Conservation (phyloP, 2,797 vertebrate genomes). For the Rachycentron canadum region DNA sequence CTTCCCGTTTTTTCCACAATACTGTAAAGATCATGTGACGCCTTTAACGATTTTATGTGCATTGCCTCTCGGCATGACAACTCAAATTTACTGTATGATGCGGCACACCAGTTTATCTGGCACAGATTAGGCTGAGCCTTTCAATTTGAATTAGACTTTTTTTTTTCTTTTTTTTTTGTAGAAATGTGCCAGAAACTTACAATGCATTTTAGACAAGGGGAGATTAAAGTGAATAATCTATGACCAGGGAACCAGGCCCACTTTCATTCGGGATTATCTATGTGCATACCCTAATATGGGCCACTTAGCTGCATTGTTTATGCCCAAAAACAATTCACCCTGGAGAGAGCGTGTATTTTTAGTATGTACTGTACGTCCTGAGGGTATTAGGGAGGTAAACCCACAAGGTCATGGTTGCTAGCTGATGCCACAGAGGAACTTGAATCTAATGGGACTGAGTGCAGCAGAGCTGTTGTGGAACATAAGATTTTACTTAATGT, state of each 20-base stretch:
- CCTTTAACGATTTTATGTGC: no score
- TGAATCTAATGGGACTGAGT: conserved; percentile 54
- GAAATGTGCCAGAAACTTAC: conserved; percentile 34
- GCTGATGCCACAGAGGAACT: conserved; percentile 50
- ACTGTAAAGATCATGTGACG: conserved; percentile 4
- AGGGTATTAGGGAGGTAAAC: conserved; percentile 53
- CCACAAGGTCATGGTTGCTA: conserved; percentile 65
- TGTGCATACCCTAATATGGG: conserved; percentile 25
- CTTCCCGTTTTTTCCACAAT: conserved; percentile 13
- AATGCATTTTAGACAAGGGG: conserved; percentile 32
- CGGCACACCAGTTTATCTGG: conserved; percentile 4
- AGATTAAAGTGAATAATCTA: conserved; percentile 52
- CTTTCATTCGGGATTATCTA: conserved; percentile 53
- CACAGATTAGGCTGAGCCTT: conserved; percentile 39
- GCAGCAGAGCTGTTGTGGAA: conserved; percentile 39
- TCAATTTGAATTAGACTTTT: conserved; percentile 38
- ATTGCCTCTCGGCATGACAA: conserved; percentile 22
- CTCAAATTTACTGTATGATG: conserved; percentile 23
- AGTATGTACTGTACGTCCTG: conserved; percentile 36
- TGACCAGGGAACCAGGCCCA: conserved; percentile 5
- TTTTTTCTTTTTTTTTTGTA: conserved; percentile 9
- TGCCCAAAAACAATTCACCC: conserved; percentile 49
- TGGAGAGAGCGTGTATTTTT: conserved; percentile 61
- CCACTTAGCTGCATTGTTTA: conserved; percentile 44
- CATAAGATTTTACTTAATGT: conserved; percentile 55